phyloP scores from a whole-genome alignment of 2,113 vertebrate genomes.

The Donacobius atricapilla region DNA sequence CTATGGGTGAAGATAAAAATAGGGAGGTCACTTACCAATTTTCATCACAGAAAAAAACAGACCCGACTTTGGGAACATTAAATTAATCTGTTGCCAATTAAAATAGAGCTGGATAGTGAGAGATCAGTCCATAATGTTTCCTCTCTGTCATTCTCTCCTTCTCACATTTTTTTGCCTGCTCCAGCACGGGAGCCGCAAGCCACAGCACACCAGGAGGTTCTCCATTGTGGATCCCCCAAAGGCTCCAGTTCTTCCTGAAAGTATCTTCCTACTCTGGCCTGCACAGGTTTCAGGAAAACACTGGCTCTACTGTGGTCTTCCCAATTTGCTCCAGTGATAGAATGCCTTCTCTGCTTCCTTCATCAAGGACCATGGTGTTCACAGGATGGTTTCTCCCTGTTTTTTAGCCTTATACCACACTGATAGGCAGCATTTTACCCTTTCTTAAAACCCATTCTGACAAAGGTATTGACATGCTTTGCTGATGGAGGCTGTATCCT shows the following conservation, averaged over 20 bases:
- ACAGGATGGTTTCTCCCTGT: accelerated
- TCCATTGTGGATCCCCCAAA: background rate
- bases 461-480: background rate
- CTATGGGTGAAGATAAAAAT: background rate
- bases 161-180: background rate
- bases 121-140: background rate
- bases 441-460: background rate
- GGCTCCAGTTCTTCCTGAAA: background rate
- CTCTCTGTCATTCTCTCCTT: background rate
- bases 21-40: background rate
- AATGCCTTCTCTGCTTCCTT: background rate
- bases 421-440: background rate
- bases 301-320: background rate
- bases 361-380: background rate
- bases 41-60: background rate
- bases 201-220: background rate
- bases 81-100: background rate
- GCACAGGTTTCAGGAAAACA: background rate
- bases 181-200: background rate
- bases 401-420: background rate
- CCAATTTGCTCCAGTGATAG: background rate
- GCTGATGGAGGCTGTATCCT: background rate
- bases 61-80: background rate
- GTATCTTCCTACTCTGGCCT: background rate
- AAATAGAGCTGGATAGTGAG: background rate